Evolutionary conservation across 2,113 vertebrate species (phyloP).

Genomic region (Lampris incognitus): DNA sequence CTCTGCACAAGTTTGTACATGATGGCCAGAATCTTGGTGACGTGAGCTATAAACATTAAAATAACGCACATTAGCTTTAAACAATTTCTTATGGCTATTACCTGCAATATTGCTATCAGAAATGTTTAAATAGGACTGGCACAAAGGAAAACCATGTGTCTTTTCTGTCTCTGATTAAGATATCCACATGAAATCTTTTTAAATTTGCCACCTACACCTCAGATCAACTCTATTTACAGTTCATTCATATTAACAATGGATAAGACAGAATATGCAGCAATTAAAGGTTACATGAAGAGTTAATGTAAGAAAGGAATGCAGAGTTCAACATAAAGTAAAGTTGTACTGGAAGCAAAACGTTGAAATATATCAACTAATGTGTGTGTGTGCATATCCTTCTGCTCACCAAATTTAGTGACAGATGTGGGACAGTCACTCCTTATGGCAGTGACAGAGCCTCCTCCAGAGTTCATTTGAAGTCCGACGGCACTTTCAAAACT

Average conservation of each 20-base stretch:
- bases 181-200: conserved; percentile 40
- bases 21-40: conserved; percentile 89
- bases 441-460: conserved; percentile 79
- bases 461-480: conserved; percentile 84
- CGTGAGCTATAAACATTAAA: conserved; percentile 84
- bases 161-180: conserved; percentile 40
- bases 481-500: conserved; percentile 91
- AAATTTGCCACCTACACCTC: conserved; percentile 56
- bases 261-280: conserved; percentile 7
- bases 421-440: conserved; percentile 88
- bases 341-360: neutral
- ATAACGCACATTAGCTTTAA: conserved; percentile 17
- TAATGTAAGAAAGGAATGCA: conserved; percentile 36
- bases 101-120: neutral
- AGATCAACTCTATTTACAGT: conserved; percentile 46
- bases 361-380: conserved; percentile 1
- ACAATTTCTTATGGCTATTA: neutral
- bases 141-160: neutral
- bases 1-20: conserved; percentile 94
- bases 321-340: conserved; percentile 16
- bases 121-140: conserved; percentile 18
- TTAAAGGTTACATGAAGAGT: conserved; percentile 56
- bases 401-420: conserved; percentile 90
- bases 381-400: conserved; percentile 1
- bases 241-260: conserved; percentile 50